Conservation (phyloP, 2,797 vertebrate species). For the Buphagus erythrorhynchus region DNA sequence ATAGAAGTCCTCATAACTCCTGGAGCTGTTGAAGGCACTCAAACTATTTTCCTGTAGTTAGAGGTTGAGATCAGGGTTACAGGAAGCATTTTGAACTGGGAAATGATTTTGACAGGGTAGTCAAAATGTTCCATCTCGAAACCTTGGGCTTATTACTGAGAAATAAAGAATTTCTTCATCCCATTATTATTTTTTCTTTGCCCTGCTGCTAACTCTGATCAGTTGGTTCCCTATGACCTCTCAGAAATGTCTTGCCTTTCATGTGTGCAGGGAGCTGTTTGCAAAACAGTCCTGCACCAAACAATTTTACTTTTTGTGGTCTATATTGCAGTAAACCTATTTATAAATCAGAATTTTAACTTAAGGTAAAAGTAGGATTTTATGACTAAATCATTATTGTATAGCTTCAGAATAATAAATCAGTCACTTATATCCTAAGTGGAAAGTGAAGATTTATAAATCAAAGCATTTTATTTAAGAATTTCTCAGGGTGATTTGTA, state of each 20-base stretch:
- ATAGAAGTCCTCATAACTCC: background rate
- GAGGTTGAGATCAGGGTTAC: background rate
- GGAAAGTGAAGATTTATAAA: conserved; percentile 73
- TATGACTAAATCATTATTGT: conserved; percentile 60
- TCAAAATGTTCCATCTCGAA: background rate
- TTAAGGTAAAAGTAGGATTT: conserved; percentile 60
- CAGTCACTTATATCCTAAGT: conserved; percentile 69
- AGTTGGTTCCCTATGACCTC: background rate
- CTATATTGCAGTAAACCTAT: conserved; percentile 19
- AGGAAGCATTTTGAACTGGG: background rate
- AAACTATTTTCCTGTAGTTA: background rate
- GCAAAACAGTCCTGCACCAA: background rate
- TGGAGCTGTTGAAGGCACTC: background rate
- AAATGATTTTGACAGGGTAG: background rate
- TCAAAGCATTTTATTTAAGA: conserved; percentile 73
- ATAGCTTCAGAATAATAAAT: conserved; percentile 60
- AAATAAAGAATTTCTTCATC: background rate
- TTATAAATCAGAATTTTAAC: conserved; percentile 63
- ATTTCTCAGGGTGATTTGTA: conserved; percentile 68
- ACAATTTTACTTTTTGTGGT: background rate
- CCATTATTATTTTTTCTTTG: background rate
- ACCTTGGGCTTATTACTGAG: background rate
- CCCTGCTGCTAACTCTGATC: background rate
- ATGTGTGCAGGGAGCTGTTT: background rate
- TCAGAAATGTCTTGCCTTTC: background rate